phyloP scores from a whole-genome alignment of 2,797 vertebrate genomes.

The Anguilla marmorata region DNA sequence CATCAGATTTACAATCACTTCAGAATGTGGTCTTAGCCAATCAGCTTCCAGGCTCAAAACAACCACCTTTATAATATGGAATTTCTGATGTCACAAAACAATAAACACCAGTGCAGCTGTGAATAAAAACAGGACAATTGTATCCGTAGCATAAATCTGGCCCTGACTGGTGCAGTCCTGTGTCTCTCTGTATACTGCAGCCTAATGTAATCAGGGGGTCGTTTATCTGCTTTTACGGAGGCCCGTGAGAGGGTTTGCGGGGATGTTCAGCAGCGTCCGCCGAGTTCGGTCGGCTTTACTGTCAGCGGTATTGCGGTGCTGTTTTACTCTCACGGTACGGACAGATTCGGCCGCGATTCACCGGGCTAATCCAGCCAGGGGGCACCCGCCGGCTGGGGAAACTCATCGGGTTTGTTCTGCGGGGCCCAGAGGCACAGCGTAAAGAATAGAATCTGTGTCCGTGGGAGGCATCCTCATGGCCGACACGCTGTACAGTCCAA shows the following conservation, averaged over 20 bases:
- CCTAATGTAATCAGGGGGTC: not conserved
- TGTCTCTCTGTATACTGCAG: constrained; percentile 3
- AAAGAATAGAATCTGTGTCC: constrained; percentile 18
- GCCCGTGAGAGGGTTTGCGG: not conserved
- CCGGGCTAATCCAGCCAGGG: constrained; percentile 43
- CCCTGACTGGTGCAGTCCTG: not conserved
- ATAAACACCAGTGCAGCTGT: not conserved
- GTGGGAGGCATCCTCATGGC: not conserved
- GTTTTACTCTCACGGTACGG: constrained; percentile 37
- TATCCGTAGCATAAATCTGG: not conserved
- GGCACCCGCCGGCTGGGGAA: not conserved
- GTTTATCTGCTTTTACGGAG: not conserved
- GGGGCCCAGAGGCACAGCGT: not conserved
- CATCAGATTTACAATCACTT: too few species aligned
- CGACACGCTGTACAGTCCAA: constrained; percentile 23
- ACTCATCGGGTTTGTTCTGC: constrained; percentile 20
- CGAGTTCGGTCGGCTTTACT: constrained; percentile 25
- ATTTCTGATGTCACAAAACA: not conserved
- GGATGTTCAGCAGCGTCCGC: constrained; percentile 1
- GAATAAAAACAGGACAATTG: not conserved
- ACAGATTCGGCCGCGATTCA: constrained; percentile 43
- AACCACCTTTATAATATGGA: too few species aligned
- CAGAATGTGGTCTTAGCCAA: too few species aligned
- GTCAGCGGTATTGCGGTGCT: constrained; percentile 19
- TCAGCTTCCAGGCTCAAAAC: too few species aligned